Base-by-base conservation (phyloP, 1,140 invertebrate genomes). In the Drosophila lowei region DNA sequence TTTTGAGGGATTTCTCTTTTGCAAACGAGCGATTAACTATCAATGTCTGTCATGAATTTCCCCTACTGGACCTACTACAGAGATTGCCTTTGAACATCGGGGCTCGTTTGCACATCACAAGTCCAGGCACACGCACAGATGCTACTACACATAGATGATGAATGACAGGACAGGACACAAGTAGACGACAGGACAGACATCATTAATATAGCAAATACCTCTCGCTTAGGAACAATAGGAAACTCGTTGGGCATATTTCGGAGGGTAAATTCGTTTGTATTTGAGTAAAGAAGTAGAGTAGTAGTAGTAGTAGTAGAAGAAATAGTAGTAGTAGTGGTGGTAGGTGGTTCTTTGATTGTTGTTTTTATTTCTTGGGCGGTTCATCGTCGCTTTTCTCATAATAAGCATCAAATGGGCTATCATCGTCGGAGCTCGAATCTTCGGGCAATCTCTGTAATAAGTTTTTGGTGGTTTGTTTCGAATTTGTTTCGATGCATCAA, bases 341-440 rank as follows among this genome's bases (percentile, higher is more conserved):
- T 25, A 55, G 57, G 42, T 34, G 54, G 48, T 65, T 25, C 21
- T 5, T 55, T 43, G 42, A 46, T 56, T 52, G 59, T 23, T 47
- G 44, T 49, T 23, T 43, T 78, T 83, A 89, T 83, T 86, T 86
- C 63, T 68, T 88, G 64, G 84, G 57, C 86, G 65, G 84, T 49
- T 91, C 89, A 56, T 76, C 58, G 43, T 89, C 89, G 57, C 83
- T 91, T 84, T 89, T 90, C 75, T 90, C 89, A 67, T 90, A 72
- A 74, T 85, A 77, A 77, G 86, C 79, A 89, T 91, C 90, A 59
- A 91, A 91, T 23, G 90, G 90, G 74, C 84, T 90, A 91, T 91
- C 90, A 72, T 91, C 90, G 49, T 91, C 90, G 28, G 90, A 90
- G 80, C 80, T 85, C 73, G 90, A 90, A 83, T 91, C 90, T 89